Evolutionary conservation across 1,140 invertebrate genomes (phyloP).

Genomic region (Araneus ventricosus): DNA sequence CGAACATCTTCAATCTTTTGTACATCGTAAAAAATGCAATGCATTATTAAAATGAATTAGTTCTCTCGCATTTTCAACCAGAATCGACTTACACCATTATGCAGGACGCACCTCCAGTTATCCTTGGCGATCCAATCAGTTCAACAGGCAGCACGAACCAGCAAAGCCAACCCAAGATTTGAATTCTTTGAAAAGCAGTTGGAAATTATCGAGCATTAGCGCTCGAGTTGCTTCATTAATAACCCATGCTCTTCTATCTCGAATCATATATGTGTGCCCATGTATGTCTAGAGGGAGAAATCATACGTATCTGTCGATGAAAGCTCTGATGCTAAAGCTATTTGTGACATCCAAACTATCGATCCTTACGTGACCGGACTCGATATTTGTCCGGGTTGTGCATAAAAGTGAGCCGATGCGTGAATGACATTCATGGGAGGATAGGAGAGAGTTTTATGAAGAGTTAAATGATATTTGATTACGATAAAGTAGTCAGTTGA

Average conservation of each 20-base stretch:
- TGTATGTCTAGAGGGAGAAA: neutral
- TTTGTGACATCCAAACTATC: neutral
- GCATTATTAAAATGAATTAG: too few species aligned
- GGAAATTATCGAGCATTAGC: neutral
- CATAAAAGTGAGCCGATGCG: neutral
- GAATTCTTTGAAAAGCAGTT: neutral
- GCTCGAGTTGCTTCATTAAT: neutral
- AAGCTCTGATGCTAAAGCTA: neutral
- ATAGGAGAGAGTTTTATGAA: neutral
- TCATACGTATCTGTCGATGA: neutral
- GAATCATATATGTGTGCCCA: neutral
- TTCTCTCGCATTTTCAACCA: too few species aligned
- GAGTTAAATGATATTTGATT: slow-evolving; percentile 55
- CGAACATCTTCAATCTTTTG: too few species aligned
- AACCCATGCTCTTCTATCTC: neutral
- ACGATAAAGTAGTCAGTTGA: neutral
- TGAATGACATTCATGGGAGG: slow-evolving; percentile 11
- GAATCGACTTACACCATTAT: neutral
- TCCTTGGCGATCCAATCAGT: too few species aligned
- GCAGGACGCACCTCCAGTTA: too few species aligned
- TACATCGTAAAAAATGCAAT: too few species aligned
- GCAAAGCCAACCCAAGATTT: neutral
- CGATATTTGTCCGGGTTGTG: neutral
- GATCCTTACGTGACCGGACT: neutral
- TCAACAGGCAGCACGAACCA: too few species aligned